Conservation (phyloP, 2,888 invertebrate genomes). For the Elegia similella region DNA sequence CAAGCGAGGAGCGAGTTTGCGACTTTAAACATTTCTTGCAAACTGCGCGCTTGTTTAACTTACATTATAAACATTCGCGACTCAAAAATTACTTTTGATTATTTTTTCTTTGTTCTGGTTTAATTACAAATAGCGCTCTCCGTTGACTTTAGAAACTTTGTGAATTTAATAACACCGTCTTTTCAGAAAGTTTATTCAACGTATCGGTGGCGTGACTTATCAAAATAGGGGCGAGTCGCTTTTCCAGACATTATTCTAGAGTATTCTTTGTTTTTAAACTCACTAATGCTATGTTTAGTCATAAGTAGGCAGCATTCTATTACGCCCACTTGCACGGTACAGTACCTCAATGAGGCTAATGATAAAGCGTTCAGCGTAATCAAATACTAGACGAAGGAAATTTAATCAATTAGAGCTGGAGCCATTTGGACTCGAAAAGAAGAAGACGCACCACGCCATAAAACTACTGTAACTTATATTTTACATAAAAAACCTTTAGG, state of each 20-base stretch:
- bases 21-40: conserved; percentile 55
- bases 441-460: too few species aligned
- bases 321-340: too few species aligned
- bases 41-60: conserved; percentile 52
- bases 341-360: too few species aligned
- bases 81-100: conserved; percentile 43
- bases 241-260: background rate
- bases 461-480: too few species aligned
- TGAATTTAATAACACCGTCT: conserved; percentile 1
- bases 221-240: background rate
- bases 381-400: too few species aligned
- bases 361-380: too few species aligned
- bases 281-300: too few species aligned
- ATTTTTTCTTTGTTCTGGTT: conserved; percentile 33
- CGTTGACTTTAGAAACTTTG: background rate
- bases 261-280: background rate
- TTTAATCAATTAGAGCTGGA: too few species aligned
- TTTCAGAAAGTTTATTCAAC: background rate
- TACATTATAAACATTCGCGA: conserved; percentile 56
- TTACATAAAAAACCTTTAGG: too few species aligned
- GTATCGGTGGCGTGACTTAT: background rate
- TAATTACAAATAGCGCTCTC: conserved; percentile 10
- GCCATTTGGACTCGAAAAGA: too few species aligned
- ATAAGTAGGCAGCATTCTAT: too few species aligned
- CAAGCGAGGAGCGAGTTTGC: conserved; percentile 54